Conservation (phyloP, 2,888 invertebrate species). For the Agriotes lineatus region DNA sequence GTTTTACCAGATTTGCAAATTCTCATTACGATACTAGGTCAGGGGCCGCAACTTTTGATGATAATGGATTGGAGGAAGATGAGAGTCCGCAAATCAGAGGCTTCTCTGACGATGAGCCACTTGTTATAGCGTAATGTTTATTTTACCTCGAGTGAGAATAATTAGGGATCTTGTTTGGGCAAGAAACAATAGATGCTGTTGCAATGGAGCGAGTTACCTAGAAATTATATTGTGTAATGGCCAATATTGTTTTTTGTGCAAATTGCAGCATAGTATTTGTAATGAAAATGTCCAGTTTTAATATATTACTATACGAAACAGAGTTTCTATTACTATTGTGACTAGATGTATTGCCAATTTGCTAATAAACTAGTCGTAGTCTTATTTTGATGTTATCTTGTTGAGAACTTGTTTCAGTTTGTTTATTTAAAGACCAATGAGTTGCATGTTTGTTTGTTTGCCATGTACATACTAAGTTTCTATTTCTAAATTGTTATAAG, state of each 20-base stretch:
- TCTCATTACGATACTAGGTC: slow-evolving; percentile 89
- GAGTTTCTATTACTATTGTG: slow-evolving; percentile 36
- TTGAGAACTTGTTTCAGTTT: slow-evolving; percentile 29
- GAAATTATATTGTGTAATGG: neutral
- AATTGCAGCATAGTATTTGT: slow-evolving; percentile 29
- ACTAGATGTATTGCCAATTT: slow-evolving; percentile 40
- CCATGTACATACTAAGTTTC: slow-evolving; percentile 10
- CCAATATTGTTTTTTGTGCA: slow-evolving; percentile 6
- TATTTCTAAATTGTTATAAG: slow-evolving; percentile 13
- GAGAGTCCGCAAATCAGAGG: slow-evolving; percentile 91
- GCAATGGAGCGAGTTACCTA: slow-evolving; percentile 4
- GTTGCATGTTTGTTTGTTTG: slow-evolving; percentile 6
- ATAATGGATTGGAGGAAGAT: slow-evolving; percentile 81
- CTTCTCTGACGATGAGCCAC: slow-evolving; percentile 93
- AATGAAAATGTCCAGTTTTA: slow-evolving; percentile 38
- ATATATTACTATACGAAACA: slow-evolving; percentile 32
- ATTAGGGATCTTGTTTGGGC: slow-evolving; percentile 10
- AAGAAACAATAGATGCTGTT: slow-evolving; percentile 6
- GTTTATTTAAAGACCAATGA: slow-evolving; percentile 10
- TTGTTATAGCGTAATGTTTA: slow-evolving; percentile 83
- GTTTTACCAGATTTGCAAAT: slow-evolving; percentile 85
- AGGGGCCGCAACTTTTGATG: slow-evolving; percentile 87
- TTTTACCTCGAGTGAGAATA: slow-evolving; percentile 5
- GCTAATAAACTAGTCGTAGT: slow-evolving; percentile 38
- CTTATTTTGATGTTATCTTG: slow-evolving; percentile 32